Evolutionary conservation across 1,140 invertebrate genomes (phyloP).

Genomic region (Pteromalus puparum): DNA sequence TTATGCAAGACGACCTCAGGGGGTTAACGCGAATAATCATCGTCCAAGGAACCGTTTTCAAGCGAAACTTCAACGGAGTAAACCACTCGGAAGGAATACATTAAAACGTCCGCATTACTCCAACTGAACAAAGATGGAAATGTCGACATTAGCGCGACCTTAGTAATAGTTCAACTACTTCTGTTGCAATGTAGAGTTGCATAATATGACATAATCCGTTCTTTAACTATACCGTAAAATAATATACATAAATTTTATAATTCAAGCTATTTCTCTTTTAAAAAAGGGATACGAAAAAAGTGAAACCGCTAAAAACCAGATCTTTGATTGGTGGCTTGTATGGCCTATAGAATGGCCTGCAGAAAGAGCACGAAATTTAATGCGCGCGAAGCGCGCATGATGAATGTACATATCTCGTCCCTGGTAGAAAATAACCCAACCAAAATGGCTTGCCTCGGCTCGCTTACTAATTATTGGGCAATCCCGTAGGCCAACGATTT

Average conservation of each 20-base stretch:
- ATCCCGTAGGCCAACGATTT: too few relatives aligned
- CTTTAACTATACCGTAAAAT: neutral
- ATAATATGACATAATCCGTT: neutral
- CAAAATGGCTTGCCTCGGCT: too few relatives aligned
- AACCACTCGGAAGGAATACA: conserved; percentile 67
- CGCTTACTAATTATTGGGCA: too few relatives aligned
- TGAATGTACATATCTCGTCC: too few relatives aligned
- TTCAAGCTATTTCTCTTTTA: too few relatives aligned
- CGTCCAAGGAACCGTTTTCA: conserved; percentile 21
- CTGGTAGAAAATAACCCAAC: too few relatives aligned
- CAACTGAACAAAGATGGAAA: conserved; percentile 64
- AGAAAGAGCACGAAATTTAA: too few relatives aligned
- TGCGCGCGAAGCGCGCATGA: too few relatives aligned
- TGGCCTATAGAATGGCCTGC: too few relatives aligned
- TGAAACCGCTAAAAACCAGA: too few relatives aligned
- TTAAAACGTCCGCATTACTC: conserved; percentile 61
- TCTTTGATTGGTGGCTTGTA: too few relatives aligned
- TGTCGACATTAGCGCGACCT: conserved; percentile 47
- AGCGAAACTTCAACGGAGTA: conserved; percentile 52
- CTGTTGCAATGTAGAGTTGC: conserved; percentile 56
- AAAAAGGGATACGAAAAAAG: too few relatives aligned
- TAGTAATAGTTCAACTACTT: conserved; percentile 62
- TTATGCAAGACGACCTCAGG: conserved; percentile 20
- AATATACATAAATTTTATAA: neutral
- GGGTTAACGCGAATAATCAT: conserved; percentile 11